Conservation (phyloP, 2,113 vertebrate species). For the Mustelus asterias region DNA sequence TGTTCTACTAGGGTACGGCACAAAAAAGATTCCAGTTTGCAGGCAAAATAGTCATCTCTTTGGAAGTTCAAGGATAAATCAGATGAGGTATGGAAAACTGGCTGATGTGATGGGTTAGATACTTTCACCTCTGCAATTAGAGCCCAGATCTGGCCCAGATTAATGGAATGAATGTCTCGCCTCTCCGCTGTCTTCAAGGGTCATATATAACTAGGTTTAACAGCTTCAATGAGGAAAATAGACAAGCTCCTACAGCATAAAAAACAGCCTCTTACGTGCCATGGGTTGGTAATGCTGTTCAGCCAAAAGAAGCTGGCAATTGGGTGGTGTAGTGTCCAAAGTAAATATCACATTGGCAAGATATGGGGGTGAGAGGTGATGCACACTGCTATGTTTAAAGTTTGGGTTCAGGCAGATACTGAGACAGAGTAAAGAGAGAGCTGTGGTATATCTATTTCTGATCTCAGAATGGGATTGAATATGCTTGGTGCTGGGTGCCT, state of each 20-base stretch:
- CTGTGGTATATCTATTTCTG: neutral
- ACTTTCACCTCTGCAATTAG: neutral
- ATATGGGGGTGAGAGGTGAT: neutral
- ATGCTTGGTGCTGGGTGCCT: neutral
- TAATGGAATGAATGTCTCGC: neutral
- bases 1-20: neutral
- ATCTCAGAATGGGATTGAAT: neutral
- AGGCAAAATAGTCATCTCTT: neutral
- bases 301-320: neutral
- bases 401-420: neutral
- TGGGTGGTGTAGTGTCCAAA: neutral
- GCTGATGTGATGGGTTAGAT: neutral
- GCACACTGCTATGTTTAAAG: neutral
- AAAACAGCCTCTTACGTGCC: neutral
- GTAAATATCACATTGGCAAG: neutral
- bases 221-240: neutral
- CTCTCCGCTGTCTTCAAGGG: neutral
- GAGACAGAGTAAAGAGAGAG: neutral
- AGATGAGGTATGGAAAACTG: neutral
- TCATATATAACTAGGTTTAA: neutral
- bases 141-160: neutral
- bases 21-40: neutral
- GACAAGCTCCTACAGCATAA: neutral
- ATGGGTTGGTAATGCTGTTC: neutral
- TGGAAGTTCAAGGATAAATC: neutral